Conservation (phyloP, 2,888 invertebrate species). For the Cheilosia impressa region DNA sequence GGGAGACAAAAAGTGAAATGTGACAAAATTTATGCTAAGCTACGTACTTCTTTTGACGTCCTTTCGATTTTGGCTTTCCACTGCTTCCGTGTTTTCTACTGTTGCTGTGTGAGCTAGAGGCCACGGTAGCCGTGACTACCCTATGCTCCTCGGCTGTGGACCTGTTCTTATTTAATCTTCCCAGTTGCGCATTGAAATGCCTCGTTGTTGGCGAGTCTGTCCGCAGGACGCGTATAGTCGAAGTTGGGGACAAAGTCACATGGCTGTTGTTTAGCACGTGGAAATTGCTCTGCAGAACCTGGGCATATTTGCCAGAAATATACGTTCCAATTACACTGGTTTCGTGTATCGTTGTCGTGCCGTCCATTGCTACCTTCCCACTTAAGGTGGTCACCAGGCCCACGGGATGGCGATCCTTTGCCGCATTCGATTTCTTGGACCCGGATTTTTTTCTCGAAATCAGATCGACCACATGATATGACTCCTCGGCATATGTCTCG, state of each 20-base stretch:
- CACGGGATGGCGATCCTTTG: constrained; percentile 88
- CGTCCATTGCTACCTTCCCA: constrained; percentile 92
- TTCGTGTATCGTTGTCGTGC: constrained; percentile 92
- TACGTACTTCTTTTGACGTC: constrained; percentile 56
- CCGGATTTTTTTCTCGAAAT: constrained; percentile 76
- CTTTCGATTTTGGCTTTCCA: constrained; percentile 59
- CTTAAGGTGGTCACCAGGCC: constrained; percentile 93
- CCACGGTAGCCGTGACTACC: constrained; percentile 85
- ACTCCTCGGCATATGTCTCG: constrained; percentile 93
- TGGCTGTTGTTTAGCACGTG: constrained; percentile 85
- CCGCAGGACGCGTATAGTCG: constrained; percentile 88
- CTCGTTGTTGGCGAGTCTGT: constrained; percentile 86
- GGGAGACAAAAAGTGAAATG: neutral
- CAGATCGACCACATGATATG: constrained; percentile 92
- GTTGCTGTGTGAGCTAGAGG: constrained; percentile 77
- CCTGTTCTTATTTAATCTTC: constrained; percentile 86
- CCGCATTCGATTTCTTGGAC: constrained; percentile 79
- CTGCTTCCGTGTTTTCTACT: constrained; percentile 82
- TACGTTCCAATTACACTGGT: constrained; percentile 95
- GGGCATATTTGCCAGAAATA: constrained; percentile 94
- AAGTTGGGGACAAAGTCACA: constrained; percentile 83
- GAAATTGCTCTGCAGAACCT: constrained; percentile 92
- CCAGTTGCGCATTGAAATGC: constrained; percentile 79
- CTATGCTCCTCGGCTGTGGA: constrained; percentile 85
- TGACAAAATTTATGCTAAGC: neutral